phyloP scores from a whole-genome alignment of 1,140 invertebrate species.

The Drosophila biarmipes region DNA sequence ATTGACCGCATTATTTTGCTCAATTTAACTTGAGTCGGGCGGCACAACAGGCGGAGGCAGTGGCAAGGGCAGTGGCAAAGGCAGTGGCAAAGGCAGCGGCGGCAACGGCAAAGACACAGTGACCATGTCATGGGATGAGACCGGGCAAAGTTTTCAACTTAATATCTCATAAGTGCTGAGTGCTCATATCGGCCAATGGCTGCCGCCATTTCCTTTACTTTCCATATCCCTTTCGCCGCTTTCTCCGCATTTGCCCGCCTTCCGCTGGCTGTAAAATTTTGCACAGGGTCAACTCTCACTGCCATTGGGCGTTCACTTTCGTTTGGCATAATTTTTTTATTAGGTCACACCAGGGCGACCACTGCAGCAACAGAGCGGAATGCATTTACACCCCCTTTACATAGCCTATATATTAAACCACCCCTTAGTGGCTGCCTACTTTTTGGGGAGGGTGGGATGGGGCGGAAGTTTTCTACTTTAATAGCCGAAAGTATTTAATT shows the following conservation, averaged over 20 bases:
- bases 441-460: background rate
- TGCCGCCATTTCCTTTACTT: slow-evolving; percentile 41
- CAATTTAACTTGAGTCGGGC: slow-evolving; percentile 69
- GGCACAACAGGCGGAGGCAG: slow-evolving; percentile 2
- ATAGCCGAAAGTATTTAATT: slow-evolving; percentile 72
- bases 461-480: slow-evolving; percentile 52
- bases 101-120: slow-evolving; percentile 23
- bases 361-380: slow-evolving; percentile 48
- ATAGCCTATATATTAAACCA: background rate
- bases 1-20: slow-evolving; percentile 83
- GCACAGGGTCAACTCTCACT: slow-evolving; percentile 37
- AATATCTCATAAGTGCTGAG: slow-evolving; percentile 76
- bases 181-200: slow-evolving; percentile 63
- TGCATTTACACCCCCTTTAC: slow-evolving; percentile 11
- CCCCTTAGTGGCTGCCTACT: slow-evolving; percentile 22
- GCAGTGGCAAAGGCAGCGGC: background rate
- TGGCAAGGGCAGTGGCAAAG: background rate
- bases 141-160: slow-evolving; percentile 76
- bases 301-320: slow-evolving; percentile 59
- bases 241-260: background rate
- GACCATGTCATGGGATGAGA: slow-evolving; percentile 1
- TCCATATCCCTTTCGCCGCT: slow-evolving; percentile 9
- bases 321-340: slow-evolving; percentile 80
- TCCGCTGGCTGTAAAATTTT: slow-evolving; percentile 50
- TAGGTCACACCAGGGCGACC: slow-evolving; percentile 68